Base-by-base conservation (phyloP, 2,797 vertebrate species). In the Melanogrammus aeglefinus region DNA sequence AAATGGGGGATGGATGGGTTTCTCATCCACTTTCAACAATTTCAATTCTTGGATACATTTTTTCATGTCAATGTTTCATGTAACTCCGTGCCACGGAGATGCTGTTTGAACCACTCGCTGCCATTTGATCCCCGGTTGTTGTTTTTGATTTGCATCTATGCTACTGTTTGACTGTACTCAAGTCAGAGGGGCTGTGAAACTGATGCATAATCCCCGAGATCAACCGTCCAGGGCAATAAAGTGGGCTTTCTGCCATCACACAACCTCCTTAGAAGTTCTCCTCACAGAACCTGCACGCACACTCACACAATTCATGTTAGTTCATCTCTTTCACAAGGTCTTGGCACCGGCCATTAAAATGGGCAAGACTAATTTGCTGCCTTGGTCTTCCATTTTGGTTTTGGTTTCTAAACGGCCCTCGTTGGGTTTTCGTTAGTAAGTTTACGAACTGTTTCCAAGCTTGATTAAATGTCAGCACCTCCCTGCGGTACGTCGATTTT, bases 41-140 rank as follows among this genome's bases (percentile, higher is more conserved):
- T 73, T 71, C 41, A 39, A 27, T 74, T 75, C 38, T 14, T 76
- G 33, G 80, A 78, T 81, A 73, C 78, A 88, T 82, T 79, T 75
- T 75, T 72, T 47, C 39, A 83, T 75, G 18, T 69, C 76, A 79
- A 44, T 44, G n/a, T 31, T 75, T 72, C 78, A 63, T n/a, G 47
- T 51, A 24, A 36, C 57, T 82, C 29, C 51, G 41, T 76, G 77
- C 35, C 27, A 84, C 74, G 75, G 57, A 10, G 74, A 78, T 80
- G 73, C 63, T 72, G 70, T 82, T 78, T 80, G 39, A 81, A 81
- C 79, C 51, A 72, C 71, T 77, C 70, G 18, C 29, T n/a, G 7
- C 31, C 12, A 51, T 81, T 66, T 75, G 63, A 83, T 80, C 80
- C 80, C 69, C 47, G 1, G 1, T 1, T 75, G 78, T 84, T 78